A percentile compares a stretch with the other conserved stretches of the same genome.
phyloP scores from a whole-genome alignment of 2,113 vertebrate species.

The Bujurquina vittata region DNA sequence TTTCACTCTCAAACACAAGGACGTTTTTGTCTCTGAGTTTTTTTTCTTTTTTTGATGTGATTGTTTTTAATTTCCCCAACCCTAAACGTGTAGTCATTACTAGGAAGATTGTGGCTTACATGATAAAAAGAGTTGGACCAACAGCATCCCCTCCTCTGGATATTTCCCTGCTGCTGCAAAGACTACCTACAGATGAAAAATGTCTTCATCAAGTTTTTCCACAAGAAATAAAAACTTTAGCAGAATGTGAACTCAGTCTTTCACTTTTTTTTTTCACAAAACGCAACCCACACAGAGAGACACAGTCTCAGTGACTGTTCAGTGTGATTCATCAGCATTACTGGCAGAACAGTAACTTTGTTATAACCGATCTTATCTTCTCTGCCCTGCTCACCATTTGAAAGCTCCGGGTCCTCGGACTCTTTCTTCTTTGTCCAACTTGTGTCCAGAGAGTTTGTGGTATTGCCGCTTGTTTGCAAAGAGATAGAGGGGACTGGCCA shows the following conservation, averaged over 20 bases:
- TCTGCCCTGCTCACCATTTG: conserved; percentile 53
- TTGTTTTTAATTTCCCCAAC: no score
- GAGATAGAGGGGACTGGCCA: conserved; percentile 53
- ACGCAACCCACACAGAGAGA: neutral
- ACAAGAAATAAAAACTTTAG: conserved; percentile 7
- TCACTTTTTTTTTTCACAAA: neutral
- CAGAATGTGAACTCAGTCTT: neutral
- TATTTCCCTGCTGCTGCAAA: neutral
- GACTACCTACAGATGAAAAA: neutral
- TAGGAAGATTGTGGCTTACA: neutral
- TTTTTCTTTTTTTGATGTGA: neutral
- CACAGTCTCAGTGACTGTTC: conserved; percentile 39
- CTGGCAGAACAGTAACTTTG: conserved; percentile 69
- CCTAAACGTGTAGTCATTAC: neutral
- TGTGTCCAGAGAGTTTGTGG: conserved; percentile 59
- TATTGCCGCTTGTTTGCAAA: conserved; percentile 47
- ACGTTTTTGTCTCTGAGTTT: neutral
- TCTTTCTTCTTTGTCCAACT: conserved; percentile 66
- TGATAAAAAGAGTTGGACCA: neutral
- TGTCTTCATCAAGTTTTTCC: neutral
- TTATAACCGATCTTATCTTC: conserved; percentile 71
- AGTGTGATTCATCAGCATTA: conserved; percentile 70
- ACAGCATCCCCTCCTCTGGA: neutral
- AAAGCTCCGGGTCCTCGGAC: conserved; percentile 46
- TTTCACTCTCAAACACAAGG: neutral